A percentile compares a stretch with the other conserved stretches of the same genome.
phyloP scores from a whole-genome alignment of 2,797 vertebrate species.

The Ptychadena robeensis region DNA sequence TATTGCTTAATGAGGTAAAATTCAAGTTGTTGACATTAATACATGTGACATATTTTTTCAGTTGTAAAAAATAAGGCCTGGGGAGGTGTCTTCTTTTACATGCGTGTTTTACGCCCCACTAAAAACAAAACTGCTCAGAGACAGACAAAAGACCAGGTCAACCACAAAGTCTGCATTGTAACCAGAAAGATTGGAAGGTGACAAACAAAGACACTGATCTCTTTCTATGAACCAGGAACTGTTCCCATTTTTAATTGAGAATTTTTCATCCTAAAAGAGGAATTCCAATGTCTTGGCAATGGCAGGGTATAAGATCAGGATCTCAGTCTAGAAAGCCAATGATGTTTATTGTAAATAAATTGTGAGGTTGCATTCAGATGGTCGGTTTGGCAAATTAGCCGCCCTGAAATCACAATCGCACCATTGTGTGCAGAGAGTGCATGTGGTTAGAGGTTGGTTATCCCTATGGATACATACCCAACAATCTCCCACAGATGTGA shows the following conservation, averaged over 20 bases:
- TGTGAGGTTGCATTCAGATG: too few relatives aligned
- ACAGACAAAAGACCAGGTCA: slow-evolving; percentile 40
- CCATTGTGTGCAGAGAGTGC: too few relatives aligned
- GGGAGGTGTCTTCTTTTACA: slow-evolving; percentile 47
- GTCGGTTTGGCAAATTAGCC: too few relatives aligned
- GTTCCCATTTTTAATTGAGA: too few relatives aligned
- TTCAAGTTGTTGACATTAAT: slow-evolving; percentile 87
- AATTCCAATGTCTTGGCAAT: too few relatives aligned
- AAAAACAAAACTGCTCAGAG: slow-evolving; percentile 52
- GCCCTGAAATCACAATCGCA: too few relatives aligned
- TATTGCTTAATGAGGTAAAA: slow-evolving; percentile 89
- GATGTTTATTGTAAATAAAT: neutral
- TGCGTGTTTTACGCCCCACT: slow-evolving; percentile 40
- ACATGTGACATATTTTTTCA: slow-evolving; percentile 79
- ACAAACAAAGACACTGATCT: slow-evolving; percentile 13
- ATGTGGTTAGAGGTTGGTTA: too few relatives aligned
- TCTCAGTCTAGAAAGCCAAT: neutral
- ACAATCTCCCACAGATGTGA: too few relatives aligned
- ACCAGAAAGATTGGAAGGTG: neutral
- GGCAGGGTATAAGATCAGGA: neutral
- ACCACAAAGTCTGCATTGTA: neutral
- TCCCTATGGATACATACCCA: too few relatives aligned
- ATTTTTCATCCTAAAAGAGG: too few relatives aligned
- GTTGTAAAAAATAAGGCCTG: slow-evolving; percentile 77
- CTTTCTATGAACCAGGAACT: neutral